Base-by-base conservation (phyloP, 2,113 vertebrate species). In the Typhlomys cinereus region DNA sequence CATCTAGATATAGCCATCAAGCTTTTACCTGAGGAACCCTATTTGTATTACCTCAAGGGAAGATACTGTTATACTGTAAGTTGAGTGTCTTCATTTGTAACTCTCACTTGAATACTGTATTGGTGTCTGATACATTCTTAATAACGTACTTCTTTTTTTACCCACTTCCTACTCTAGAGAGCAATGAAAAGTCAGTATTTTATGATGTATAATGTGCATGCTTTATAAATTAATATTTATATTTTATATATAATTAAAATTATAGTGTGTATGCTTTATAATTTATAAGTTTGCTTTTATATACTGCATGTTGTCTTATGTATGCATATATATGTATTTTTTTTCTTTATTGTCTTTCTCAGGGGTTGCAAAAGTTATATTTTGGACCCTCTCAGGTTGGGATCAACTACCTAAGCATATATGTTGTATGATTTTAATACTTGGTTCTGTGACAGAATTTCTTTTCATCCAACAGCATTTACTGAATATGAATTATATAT, bases 41-140 rank as follows among this genome's bases (percentile, higher is more conserved):
- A 98, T 96, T 98, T 99, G 46, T 99, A 99, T 98, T 99, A 99
- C 97, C 98, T 99, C 85, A 98, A 98, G 95, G 99, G 99, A 96
- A 99, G 99, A 98, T 99, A 99, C 98, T 99, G 99, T 97, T 99
- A 99, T 69, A 98, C 98, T 95, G 99, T 99, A 98, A 98, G 99
- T 99, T 91, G 52, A 66, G 7, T 34, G 66, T 23, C 88, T 95
- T 90, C 78, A 82, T 94, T 31, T 96, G 3, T 81, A 74, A 85
- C 85, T 5, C 27, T 92, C 76, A 70, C 48, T 89, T 93, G 39
- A 90, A 34, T 79, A n/a, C 62, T 23, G 3, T 94, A 7, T 90
- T 31, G 62, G 73, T 41, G 29, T 41, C 7, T 79, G 59, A 80
- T 69, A 34, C 27, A 84, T 89, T 76, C 91, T 80, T 23, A 89